phyloP scores from a whole-genome alignment of 1,140 invertebrate species.

The Aphis craccivora region DNA sequence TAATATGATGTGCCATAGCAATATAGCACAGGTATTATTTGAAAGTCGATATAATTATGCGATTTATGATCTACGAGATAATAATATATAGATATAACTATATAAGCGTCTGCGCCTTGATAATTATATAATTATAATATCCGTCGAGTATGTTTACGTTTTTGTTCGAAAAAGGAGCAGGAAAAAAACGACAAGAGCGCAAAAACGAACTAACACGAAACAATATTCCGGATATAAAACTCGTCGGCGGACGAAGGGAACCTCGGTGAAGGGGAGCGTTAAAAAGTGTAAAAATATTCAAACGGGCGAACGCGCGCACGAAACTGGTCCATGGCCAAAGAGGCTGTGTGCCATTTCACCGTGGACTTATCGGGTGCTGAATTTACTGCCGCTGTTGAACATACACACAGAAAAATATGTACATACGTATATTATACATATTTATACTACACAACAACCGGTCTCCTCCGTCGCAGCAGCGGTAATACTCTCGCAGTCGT shows the following conservation, averaged over 20 bases:
- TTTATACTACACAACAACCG: not conserved
- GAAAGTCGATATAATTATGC: no score
- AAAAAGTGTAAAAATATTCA: not conserved
- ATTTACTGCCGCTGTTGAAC: not conserved
- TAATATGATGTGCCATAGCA: no score
- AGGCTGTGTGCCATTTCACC: slow-evolving; percentile 27
- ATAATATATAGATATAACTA: no score
- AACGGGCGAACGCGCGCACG: no score
- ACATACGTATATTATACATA: not conserved
- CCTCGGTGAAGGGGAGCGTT: not conserved
- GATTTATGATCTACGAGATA: no score
- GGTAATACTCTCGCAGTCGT: not conserved
- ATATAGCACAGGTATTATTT: no score
- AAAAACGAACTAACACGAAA: not conserved
- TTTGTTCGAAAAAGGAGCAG: not conserved
- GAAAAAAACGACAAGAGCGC: not conserved
- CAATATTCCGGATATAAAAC: not conserved
- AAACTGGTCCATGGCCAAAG: slow-evolving; percentile 44
- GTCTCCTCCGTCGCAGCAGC: not conserved
- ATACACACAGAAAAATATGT: not conserved
- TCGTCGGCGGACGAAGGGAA: not conserved
- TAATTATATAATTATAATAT: no score
- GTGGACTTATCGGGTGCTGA: not conserved
- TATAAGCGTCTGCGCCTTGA: no score
- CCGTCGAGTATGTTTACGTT: no score